A percentile compares a stretch with the other conserved stretches of the same genome.
Evolutionary conservation across 1,140 invertebrate genomes (phyloP).

Genomic region (Rhagoletis zephyria): DNA sequence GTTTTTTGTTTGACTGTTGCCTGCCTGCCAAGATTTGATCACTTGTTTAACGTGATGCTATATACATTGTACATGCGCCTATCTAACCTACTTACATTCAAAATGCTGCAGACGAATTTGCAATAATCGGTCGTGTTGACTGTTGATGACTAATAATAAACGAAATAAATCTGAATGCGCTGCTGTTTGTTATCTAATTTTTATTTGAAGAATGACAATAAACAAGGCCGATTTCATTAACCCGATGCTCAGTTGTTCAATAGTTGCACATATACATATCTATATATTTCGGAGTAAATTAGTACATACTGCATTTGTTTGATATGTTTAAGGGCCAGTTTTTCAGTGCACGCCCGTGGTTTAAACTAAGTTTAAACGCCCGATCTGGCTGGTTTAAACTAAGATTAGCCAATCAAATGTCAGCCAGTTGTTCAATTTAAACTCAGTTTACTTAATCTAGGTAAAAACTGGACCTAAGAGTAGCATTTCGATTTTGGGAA

Average conservation of each 20-base stretch:
- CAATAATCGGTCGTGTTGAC: background rate
- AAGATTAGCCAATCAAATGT: too few species aligned
- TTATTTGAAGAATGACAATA: background rate
- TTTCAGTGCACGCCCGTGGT: too few species aligned
- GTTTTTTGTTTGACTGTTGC: conserved; percentile 43
- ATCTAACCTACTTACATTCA: background rate
- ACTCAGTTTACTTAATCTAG: too few species aligned
- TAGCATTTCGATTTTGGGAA: too few species aligned
- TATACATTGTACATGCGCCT: background rate
- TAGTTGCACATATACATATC: background rate
- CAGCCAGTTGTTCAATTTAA: too few species aligned
- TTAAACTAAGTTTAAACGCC: too few species aligned
- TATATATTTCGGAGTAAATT: too few species aligned
- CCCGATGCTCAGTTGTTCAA: background rate
- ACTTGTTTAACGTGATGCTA: background rate
- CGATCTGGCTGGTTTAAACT: too few species aligned
- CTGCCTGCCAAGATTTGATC: conserved; percentile 2
- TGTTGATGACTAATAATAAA: background rate
- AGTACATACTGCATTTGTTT: too few species aligned
- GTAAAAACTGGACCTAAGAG: too few species aligned
- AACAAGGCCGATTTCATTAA: background rate
- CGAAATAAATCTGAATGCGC: background rate
- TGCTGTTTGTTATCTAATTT: background rate
- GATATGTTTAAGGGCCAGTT: too few species aligned
- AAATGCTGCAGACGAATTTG: background rate